These are phyloP conservation scores for Amblyornis subalaris DNA, from an alignment of 2,113 vertebrate species.

Conservation along the genomic window DNA sequence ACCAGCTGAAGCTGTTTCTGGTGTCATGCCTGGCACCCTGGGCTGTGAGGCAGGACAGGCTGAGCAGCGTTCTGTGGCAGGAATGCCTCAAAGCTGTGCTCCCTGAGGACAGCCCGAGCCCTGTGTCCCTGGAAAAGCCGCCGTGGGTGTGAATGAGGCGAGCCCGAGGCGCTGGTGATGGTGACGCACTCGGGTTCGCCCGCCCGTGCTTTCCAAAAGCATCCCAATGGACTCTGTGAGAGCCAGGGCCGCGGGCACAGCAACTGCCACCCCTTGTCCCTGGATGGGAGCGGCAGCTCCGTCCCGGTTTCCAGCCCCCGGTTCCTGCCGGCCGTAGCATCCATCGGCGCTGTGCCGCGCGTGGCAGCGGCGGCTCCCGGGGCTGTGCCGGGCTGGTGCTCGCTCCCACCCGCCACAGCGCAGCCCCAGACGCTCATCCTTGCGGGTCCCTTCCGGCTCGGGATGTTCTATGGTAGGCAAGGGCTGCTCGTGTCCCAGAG, in stretches of 20 bases:
- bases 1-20: background rate
- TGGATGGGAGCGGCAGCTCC: background rate
- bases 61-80: background rate
- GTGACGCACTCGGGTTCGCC: background rate
- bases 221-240: background rate
- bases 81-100: rapidly evolving
- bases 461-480: rapidly evolving
- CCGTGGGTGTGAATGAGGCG: too few relatives aligned
- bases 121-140: background rate
- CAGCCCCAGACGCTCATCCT: background rate
- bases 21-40: background rate
- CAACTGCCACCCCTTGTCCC: rapidly evolving
- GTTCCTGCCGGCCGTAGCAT: background rate
- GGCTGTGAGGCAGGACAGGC: background rate
- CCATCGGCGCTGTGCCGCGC: rapidly evolving
- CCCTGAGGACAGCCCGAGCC: background rate
- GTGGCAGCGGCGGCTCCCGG: background rate
- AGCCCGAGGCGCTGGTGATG: background rate
- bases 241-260: background rate
- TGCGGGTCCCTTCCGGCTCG: background rate
- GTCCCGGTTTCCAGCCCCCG: rapidly evolving
- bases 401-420: background rate
- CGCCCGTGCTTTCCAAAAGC: background rate
- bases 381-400: background rate
- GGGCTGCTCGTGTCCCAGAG: background rate